Percentiles rank a stretch among this genome's conserved stretches.
Evolutionary conservation across 2,113 vertebrate genomes (phyloP).

Genomic region (Seriola aureovittata): DNA sequence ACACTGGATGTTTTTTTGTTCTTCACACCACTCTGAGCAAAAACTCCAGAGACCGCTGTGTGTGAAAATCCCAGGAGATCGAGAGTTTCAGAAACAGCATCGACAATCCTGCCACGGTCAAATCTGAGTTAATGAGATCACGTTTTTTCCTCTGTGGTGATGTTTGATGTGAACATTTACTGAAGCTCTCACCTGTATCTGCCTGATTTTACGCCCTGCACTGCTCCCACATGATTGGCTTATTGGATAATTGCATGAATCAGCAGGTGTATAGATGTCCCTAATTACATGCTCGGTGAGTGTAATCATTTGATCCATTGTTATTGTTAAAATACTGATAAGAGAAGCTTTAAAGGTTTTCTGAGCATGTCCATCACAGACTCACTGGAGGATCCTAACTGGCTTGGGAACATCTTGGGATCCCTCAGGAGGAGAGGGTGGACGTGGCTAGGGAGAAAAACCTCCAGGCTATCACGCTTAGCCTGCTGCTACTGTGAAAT

Average conservation of each 20-base stretch:
- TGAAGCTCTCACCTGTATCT: too few relatives aligned
- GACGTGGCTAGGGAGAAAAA: neutral
- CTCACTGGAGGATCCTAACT: neutral
- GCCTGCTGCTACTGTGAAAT: neutral
- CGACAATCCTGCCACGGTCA: too few relatives aligned
- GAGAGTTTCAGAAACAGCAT: too few relatives aligned
- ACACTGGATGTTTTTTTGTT: too few relatives aligned
- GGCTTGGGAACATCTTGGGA: neutral
- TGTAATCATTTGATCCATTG: neutral
- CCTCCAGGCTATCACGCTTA: neutral
- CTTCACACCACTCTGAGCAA: too few relatives aligned
- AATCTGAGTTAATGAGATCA: too few relatives aligned
- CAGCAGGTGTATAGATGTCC: neutral
- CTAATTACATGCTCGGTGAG: neutral
- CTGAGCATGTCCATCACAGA: neutral
- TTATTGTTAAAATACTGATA: neutral
- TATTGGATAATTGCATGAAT: neutral
- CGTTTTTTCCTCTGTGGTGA: too few relatives aligned
- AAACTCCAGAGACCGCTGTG: neutral
- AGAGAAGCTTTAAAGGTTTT: neutral
- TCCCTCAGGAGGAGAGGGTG: too few relatives aligned
- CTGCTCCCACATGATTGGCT: neutral
- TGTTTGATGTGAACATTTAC: too few relatives aligned
- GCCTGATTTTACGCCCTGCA: neutral
- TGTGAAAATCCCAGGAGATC: neutral